A percentile compares a stretch with the other conserved stretches of the same genome.
These are phyloP conservation scores for Regulus satrapa DNA, from an alignment of 2,113 vertebrate genomes.

Conservation along the genomic window DNA sequence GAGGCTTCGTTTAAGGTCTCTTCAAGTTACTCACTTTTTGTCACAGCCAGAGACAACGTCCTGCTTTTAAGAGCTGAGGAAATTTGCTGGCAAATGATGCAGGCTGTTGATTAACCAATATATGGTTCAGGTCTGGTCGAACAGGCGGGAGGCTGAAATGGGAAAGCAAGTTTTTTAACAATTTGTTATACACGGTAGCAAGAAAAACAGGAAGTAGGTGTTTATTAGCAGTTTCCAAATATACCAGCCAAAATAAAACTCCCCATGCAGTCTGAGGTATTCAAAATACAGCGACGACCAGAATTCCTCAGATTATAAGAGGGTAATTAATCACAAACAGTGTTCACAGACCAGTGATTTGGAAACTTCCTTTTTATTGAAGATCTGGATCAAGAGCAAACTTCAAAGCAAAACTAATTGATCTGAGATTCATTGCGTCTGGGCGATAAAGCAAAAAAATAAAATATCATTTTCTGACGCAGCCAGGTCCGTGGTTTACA, in stretches of 20 bases:
- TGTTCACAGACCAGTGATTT: constrained; percentile 77
- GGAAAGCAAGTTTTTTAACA: constrained; percentile 69
- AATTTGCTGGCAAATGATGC: constrained; percentile 55
- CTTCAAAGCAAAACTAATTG: constrained; percentile 76
- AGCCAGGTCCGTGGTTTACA: constrained; percentile 20
- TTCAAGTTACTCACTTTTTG: background rate
- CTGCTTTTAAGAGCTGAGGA: constrained; percentile 59
- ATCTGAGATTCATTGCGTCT: constrained; percentile 70
- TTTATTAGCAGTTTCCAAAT: constrained; percentile 82
- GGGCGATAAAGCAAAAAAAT: constrained; percentile 66
- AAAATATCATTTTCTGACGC: constrained; percentile 13
- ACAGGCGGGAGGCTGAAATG: constrained; percentile 42
- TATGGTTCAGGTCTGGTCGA: constrained; percentile 37
- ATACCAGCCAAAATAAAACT: constrained; percentile 80
- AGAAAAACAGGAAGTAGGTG: constrained; percentile 80
- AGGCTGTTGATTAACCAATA: constrained; percentile 25
- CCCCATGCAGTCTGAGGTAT: constrained; percentile 75
- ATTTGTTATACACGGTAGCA: constrained; percentile 77
- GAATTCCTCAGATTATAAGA: constrained; percentile 81
- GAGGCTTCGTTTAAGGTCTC: background rate
- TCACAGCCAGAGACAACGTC: constrained; percentile 34
- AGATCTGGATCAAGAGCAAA: constrained; percentile 75
- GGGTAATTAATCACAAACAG: constrained; percentile 80
- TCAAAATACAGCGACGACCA: constrained; percentile 73
- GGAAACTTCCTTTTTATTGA: constrained; percentile 77